phyloP scores from a whole-genome alignment of 2,888 invertebrate species.

The Sepiola atlantica region DNA sequence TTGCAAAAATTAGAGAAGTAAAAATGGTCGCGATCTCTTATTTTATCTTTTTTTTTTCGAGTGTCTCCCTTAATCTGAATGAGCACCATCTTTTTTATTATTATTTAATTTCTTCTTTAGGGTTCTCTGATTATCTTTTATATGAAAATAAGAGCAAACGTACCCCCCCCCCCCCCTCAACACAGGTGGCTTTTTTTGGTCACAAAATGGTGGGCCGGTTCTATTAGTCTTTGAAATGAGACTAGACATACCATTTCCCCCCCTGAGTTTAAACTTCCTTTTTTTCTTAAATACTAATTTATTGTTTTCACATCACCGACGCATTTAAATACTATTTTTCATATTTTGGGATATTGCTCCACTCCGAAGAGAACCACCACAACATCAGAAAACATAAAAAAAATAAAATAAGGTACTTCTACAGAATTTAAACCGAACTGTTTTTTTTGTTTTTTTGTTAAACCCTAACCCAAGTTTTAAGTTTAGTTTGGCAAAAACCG shows the following conservation, averaged over 20 bases:
- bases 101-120: background rate
- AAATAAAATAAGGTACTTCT: background rate
- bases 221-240: background rate
- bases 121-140: background rate
- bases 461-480: too few relatives aligned
- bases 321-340: background rate
- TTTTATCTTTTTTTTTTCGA: background rate
- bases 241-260: background rate
- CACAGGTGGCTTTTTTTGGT: background rate
- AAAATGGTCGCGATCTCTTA: background rate
- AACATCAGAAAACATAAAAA: background rate
- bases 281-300: background rate
- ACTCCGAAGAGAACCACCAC: background rate
- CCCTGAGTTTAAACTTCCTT: background rate
- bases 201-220: constrained; percentile 32
- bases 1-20: background rate
- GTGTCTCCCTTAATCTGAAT: background rate
- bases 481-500: too few relatives aligned
- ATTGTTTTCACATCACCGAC: background rate
- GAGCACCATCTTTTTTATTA: background rate
- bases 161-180: background rate
- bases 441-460: too few relatives aligned
- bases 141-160: background rate
- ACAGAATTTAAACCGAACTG: too few relatives aligned
- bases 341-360: background rate